phyloP scores from a whole-genome alignment of 2,888 invertebrate genomes.

The Dryobota labecula region DNA sequence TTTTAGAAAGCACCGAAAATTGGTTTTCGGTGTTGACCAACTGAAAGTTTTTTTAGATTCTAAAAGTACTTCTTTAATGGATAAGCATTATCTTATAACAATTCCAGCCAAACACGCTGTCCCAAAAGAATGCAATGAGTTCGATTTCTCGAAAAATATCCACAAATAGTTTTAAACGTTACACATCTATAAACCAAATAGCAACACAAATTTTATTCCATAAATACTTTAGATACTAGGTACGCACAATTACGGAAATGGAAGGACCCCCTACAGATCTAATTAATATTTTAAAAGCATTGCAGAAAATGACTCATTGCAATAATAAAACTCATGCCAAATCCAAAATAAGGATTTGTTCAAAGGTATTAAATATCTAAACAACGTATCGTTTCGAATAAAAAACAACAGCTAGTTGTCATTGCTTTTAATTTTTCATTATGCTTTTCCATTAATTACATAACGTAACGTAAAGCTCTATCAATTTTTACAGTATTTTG shows the following conservation, averaged over 20 bases:
- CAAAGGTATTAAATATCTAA: background rate
- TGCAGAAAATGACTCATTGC: background rate
- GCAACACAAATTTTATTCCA: accelerated
- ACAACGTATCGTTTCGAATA: background rate
- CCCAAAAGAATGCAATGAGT: background rate
- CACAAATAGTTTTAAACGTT: no score
- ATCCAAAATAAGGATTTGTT: background rate
- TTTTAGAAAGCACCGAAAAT: background rate
- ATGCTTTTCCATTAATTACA: background rate
- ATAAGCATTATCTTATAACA: background rate
- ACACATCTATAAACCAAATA: background rate
- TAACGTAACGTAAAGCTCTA: background rate
- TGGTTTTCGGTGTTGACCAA: background rate
- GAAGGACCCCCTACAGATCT: background rate
- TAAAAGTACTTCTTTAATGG: background rate
- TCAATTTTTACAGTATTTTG: background rate
- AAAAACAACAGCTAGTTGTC: background rate
- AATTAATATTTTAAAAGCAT: background rate
- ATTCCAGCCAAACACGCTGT: background rate
- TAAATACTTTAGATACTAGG: no score
- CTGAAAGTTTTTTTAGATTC: background rate
- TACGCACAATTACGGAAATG: background rate
- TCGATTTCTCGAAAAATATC: background rate
- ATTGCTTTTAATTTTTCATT: background rate
- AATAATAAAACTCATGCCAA: background rate